Evolutionary conservation across 2,888 invertebrate genomes (phyloP).

Genomic region (Melinopterus prodromus): DNA sequence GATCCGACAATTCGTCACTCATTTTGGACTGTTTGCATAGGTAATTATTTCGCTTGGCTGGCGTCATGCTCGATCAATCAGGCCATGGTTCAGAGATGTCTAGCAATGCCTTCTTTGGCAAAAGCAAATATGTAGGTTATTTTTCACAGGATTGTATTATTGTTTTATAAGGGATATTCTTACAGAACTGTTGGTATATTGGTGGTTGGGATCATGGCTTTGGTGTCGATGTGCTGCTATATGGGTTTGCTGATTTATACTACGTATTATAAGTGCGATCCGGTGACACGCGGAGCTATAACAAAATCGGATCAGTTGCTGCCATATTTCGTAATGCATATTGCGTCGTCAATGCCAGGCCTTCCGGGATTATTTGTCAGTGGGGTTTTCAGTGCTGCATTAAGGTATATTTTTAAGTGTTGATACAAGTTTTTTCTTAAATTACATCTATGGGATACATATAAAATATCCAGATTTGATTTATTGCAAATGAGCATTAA

Average conservation of each 20-base stretch:
- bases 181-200: slow-evolving; percentile 79
- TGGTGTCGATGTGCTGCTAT: slow-evolving; percentile 82
- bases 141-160: slow-evolving; percentile 22
- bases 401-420: slow-evolving; percentile 67
- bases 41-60: slow-evolving; percentile 83
- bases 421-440: not conserved
- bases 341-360: slow-evolving; percentile 76
- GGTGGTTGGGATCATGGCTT: slow-evolving; percentile 76
- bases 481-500: no score
- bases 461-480: no score
- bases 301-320: slow-evolving; percentile 77
- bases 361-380: slow-evolving; percentile 86
- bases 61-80: slow-evolving; percentile 86
- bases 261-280: slow-evolving; percentile 85
- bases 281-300: slow-evolving; percentile 76
- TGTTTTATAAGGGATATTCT: slow-evolving; percentile 41
- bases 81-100: slow-evolving; percentile 86
- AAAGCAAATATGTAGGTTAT: slow-evolving; percentile 74
- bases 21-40: slow-evolving; percentile 80
- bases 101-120: slow-evolving; percentile 76
- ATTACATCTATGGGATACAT: no score
- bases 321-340: slow-evolving; percentile 85
- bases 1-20: slow-evolving; percentile 83
- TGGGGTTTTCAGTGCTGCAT: slow-evolving; percentile 86
- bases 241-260: slow-evolving; percentile 89